Conservation (phyloP, 2,113 vertebrate genomes). For the Chaenogobius annularis region DNA sequence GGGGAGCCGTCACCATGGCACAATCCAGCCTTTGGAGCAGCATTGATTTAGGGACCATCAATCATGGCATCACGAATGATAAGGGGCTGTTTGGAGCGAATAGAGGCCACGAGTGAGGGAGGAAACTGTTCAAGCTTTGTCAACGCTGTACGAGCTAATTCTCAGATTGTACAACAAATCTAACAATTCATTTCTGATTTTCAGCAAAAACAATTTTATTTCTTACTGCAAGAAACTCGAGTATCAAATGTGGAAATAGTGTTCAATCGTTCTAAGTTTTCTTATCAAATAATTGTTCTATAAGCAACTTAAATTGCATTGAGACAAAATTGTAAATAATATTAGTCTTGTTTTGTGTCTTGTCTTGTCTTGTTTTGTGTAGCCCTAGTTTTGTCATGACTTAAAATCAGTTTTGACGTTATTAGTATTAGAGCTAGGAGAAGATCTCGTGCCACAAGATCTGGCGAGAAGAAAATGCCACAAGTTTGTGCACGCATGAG, state of each 20-base stretch:
- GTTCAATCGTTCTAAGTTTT: background rate
- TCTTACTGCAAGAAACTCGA: background rate
- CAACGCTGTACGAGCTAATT: background rate
- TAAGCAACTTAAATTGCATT: background rate
- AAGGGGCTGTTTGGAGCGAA: conserved; percentile 41
- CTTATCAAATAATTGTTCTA: background rate
- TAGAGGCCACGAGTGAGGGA: conserved; percentile 25
- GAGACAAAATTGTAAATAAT: background rate
- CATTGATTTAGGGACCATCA: conserved; percentile 75
- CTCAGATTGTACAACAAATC: background rate
- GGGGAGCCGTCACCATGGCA: conserved; percentile 63
- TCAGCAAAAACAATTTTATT: background rate
- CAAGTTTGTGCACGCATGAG: too few relatives aligned
- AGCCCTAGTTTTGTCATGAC: background rate
- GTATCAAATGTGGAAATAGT: background rate
- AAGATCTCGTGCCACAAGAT: too few relatives aligned
- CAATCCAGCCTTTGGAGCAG: conserved; percentile 59
- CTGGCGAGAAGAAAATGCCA: too few relatives aligned
- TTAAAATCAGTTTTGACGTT: background rate
- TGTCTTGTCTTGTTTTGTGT: too few relatives aligned
- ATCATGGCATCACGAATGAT: conserved; percentile 68
- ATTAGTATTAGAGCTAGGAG: background rate
- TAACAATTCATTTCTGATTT: background rate
- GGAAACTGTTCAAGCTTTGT: conserved; percentile 18
- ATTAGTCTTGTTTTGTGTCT: background rate